Percentiles rank a stretch among this genome's conserved stretches.
Evolutionary conservation across 2,888 invertebrate species (phyloP).

Genomic region (Chirona hameri): DNA sequence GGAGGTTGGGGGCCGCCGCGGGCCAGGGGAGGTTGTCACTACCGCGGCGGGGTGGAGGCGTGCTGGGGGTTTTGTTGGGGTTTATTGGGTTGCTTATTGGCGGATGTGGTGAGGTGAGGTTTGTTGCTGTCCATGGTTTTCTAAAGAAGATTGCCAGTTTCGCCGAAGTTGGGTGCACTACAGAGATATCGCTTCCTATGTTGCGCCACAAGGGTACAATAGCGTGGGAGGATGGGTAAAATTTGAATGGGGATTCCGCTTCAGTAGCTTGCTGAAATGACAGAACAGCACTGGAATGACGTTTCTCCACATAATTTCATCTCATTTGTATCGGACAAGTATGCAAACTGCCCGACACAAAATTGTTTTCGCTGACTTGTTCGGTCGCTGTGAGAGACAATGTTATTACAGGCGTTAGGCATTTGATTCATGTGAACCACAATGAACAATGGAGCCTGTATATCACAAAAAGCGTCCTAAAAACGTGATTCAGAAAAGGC

Average conservation of each 20-base stretch:
- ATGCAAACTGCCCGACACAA: background rate
- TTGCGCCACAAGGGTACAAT: too few relatives aligned
- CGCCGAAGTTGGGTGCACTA: too few relatives aligned
- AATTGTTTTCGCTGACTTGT: background rate
- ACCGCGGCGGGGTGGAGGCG: background rate
- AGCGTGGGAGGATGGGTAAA: too few relatives aligned
- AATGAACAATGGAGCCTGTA: background rate
- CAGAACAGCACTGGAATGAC: background rate
- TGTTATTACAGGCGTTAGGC: background rate
- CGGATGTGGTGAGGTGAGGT: too few relatives aligned
- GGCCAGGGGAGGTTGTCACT: background rate
- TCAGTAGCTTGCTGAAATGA: too few relatives aligned
- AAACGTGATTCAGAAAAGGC: conserved; percentile 26
- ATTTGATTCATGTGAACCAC: background rate
- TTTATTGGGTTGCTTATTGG: too few relatives aligned
- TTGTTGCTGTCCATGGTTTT: too few relatives aligned
- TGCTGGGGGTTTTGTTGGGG: too few relatives aligned
- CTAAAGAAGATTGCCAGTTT: too few relatives aligned
- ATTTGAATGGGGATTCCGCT: too few relatives aligned
- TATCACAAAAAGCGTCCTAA: conserved; percentile 1
- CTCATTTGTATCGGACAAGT: background rate
- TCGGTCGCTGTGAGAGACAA: background rate
- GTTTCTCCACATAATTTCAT: background rate
- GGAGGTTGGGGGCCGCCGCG: conserved; percentile 24
- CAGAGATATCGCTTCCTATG: too few relatives aligned